These are phyloP conservation scores for Formica aserva DNA, from an alignment of 2,888 invertebrate species.

Conservation along the genomic window DNA sequence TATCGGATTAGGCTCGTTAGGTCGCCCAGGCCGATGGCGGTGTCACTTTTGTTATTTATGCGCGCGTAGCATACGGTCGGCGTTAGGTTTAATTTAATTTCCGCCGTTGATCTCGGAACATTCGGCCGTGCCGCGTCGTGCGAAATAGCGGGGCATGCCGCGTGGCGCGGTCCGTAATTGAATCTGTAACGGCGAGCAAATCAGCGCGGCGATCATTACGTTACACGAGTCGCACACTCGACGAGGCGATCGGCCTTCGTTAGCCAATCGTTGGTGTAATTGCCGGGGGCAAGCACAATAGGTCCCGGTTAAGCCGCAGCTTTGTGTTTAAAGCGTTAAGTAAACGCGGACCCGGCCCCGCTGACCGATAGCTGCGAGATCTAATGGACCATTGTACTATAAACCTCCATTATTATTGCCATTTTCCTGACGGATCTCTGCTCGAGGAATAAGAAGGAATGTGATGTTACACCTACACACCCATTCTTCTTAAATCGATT, in stretches of 20 bases:
- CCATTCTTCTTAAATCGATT: neutral
- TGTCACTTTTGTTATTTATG: conserved; percentile 68
- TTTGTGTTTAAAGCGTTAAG: conserved; percentile 69
- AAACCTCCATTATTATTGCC: neutral
- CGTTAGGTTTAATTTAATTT: conserved; percentile 67
- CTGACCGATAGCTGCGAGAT: neutral
- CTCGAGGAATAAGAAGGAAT: neutral
- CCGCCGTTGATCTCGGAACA: conserved; percentile 61
- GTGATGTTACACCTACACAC: neutral
- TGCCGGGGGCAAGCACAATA: conserved; percentile 68
- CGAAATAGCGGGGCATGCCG: conserved; percentile 69
- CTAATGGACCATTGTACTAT: conserved; percentile 28
- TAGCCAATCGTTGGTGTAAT: conserved; percentile 77
- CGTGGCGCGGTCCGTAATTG: conserved; percentile 67
- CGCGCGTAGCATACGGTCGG: conserved; percentile 27
- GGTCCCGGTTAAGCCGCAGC: conserved; percentile 70
- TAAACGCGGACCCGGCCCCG: conserved; percentile 51
- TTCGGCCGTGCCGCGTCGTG: conserved; percentile 52
- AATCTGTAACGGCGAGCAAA: conserved; percentile 74
- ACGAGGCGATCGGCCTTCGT: conserved; percentile 72
- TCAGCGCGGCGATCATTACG: conserved; percentile 75
- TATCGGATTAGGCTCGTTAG: conserved; percentile 53
- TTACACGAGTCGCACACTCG: conserved; percentile 71
- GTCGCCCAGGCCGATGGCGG: conserved; percentile 13
- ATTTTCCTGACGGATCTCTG: neutral